Conservation (phyloP, 2,113 vertebrate genomes). For the Hydropotes inermis region DNA sequence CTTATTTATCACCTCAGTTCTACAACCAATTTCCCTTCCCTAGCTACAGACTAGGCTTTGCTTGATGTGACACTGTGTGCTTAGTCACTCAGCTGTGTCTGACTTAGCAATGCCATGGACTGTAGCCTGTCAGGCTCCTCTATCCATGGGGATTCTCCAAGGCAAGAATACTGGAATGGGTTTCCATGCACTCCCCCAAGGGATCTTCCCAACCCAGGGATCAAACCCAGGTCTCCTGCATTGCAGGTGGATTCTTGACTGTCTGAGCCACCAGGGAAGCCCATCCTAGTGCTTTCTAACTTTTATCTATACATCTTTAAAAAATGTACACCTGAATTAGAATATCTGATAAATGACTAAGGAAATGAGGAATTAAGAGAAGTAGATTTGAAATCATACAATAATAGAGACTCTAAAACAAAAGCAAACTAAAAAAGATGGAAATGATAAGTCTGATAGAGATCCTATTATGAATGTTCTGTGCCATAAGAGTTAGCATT, state of each 20-base stretch:
- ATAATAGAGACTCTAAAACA: background rate
- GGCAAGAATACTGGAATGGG: background rate
- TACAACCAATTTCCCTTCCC: background rate
- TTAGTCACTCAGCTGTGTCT: background rate
- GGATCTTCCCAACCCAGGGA: background rate
- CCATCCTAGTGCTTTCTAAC: background rate
- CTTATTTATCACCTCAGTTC: background rate
- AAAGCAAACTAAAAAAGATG: background rate
- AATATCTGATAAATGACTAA: background rate
- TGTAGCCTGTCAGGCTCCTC: background rate
- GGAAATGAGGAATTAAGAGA: background rate
- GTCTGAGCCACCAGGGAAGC: background rate
- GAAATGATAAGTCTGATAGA: background rate
- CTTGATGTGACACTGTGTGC: background rate
- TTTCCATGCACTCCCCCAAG: background rate
- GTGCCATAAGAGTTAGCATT: background rate
- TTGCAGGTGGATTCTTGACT: background rate
- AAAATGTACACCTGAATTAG: background rate
- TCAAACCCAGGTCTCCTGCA: accelerated
- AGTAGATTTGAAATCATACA: background rate
- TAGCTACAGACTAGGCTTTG: background rate
- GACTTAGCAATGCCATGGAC: background rate
- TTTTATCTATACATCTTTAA: background rate
- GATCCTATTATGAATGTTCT: background rate
- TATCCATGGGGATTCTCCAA: background rate